Base-by-base conservation (phyloP, 2,888 invertebrate species). In the Neoaliturus tenellus region DNA sequence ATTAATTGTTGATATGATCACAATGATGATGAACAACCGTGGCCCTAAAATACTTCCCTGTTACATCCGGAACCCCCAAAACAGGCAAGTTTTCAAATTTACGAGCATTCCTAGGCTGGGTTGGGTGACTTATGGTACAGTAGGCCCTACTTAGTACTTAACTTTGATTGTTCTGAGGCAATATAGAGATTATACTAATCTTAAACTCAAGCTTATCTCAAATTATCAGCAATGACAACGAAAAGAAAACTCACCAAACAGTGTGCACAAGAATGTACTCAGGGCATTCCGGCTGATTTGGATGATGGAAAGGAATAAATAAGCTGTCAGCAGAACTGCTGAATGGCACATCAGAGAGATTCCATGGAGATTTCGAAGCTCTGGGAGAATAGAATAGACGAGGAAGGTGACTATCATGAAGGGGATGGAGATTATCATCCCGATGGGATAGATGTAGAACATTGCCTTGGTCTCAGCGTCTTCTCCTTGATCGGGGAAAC, bases 381-480 rank as follows among this genome's bases (percentile, higher is more conserved):
- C 92, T 14, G 90, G 92, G 39, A 93, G 92, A 84, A 91, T 89
- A 0, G 90, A 88, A 88, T 93, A 93, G 10, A 92, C 91, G 69
- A 90, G 89, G 0, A 92, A 92, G 5, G 93, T 93, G 25, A 91
- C 91, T 81, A 92, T 85, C 23, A 93, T 90, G 86, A 92, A 93
- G 14, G 92, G 92, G 8, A 93, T 91, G 20, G 92, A 93, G 87
- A 92, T 90, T 87, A 92, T 89, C 86, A 93, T 89, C 84, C 92
- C 92, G 20, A 87, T 83, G 0, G 86, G 87, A 55, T 87, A 86
- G 0, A 85, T 33, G 0, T 85, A 81, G 71, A 84, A 86, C 33
- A 82, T 83, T 8, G 83, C 85, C 4, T 51, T 78, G 6, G 80
- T 82, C 44, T 84, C 84, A 0, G 44, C 35, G 39, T 81, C 81